Conservation (phyloP, 2,888 invertebrate species). For the Meteorus cinctellus region DNA sequence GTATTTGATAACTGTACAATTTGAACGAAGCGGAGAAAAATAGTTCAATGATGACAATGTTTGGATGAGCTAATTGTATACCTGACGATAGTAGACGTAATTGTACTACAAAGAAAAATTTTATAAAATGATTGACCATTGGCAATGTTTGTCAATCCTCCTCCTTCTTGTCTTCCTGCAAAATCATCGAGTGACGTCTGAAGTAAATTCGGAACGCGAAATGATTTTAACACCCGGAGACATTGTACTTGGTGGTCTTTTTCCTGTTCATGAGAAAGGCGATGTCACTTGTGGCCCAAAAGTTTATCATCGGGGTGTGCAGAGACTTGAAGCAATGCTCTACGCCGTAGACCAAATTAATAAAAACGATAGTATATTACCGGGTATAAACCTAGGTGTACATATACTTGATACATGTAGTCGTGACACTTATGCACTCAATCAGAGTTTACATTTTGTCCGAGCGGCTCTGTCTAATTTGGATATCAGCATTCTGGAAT, state of each 20-base stretch:
- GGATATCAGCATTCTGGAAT: conserved; percentile 73
- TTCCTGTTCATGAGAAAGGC: conserved; percentile 78
- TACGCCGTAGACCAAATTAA: conserved; percentile 79
- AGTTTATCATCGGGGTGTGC: conserved; percentile 78
- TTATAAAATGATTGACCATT: conserved; percentile 44
- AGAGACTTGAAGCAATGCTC: conserved; percentile 79
- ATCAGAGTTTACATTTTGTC: conserved; percentile 78
- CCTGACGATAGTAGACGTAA: background rate
- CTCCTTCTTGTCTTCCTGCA: conserved; percentile 57
- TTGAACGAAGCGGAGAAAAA: background rate
- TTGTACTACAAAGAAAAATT: background rate
- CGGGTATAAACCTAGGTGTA: conserved; percentile 75
- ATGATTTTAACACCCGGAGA: conserved; percentile 75
- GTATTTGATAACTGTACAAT: background rate
- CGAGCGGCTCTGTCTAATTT: conserved; percentile 75
- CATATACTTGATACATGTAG: conserved; percentile 79
- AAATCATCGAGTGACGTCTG: conserved; percentile 51
- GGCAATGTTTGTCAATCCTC: conserved; percentile 48
- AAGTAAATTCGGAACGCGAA: conserved; percentile 61
- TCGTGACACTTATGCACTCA: conserved; percentile 77
- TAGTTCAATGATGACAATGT: background rate
- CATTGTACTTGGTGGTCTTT: conserved; percentile 78
- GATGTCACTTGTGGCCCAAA: conserved; percentile 74
- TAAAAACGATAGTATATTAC: conserved; percentile 73
- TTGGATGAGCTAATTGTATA: background rate